Evolutionary conservation across 2,797 vertebrate species (phyloP).

Genomic region (Remorina albescens): DNA sequence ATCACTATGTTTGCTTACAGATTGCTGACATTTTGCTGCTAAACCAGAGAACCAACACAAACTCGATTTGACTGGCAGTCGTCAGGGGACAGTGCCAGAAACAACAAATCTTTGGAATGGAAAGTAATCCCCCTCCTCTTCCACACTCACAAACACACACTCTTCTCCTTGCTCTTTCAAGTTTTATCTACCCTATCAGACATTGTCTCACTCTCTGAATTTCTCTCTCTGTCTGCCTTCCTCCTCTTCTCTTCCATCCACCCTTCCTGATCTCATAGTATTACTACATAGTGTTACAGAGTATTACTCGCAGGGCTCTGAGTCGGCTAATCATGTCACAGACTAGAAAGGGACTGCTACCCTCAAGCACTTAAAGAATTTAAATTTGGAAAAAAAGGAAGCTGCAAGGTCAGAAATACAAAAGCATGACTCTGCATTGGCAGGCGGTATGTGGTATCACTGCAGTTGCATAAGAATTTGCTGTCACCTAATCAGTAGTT

Average conservation of each 20-base stretch:
- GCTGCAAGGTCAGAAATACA: conserved; percentile 25
- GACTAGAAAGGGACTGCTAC: conserved; percentile 28
- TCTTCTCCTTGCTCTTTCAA: conserved; percentile 38
- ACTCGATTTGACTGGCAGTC: conserved; percentile 59
- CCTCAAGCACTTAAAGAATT: conserved; percentile 31
- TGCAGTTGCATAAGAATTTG: conserved; percentile 33
- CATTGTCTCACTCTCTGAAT: conserved; percentile 16
- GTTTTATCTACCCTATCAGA: conserved; percentile 48
- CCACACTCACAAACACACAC: conserved; percentile 1
- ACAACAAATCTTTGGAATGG: conserved; percentile 59
- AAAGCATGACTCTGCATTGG: conserved; percentile 52
- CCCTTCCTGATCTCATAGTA: conserved; percentile 64
- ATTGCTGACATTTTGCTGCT: conserved; percentile 67
- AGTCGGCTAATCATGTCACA: conserved; percentile 56
- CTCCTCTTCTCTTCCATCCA: conserved; percentile 14
- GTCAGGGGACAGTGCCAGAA: conserved; percentile 53
- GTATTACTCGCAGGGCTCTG: conserved; percentile 46
- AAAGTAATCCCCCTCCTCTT: conserved; percentile 42
- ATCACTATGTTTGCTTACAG: conserved; percentile 56
- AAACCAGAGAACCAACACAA: conserved; percentile 59
- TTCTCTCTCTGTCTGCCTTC: conserved; percentile 10
- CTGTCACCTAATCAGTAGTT: conserved; percentile 27
- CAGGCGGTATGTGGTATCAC: conserved; percentile 41
- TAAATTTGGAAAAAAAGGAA: conserved; percentile 8
- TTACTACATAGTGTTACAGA: too few species aligned